These are phyloP conservation scores for Ceyx erithaca DNA, from an alignment of 2,797 vertebrate genomes.

Conservation along the genomic window DNA sequence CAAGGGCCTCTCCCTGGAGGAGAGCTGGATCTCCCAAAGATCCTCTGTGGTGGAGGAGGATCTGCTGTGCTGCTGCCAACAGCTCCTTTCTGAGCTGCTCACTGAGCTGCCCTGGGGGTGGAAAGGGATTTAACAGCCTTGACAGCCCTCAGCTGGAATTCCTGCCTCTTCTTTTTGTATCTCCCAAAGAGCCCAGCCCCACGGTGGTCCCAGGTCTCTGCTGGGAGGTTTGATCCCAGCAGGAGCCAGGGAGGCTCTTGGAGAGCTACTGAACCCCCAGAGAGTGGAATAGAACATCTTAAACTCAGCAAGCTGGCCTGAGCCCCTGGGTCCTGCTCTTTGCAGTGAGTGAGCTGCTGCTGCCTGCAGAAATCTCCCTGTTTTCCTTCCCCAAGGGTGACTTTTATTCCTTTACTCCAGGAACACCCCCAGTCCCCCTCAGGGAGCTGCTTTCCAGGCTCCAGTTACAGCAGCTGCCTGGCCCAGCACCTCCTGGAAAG, in stretches of 20 bases:
- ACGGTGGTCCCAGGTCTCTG: rapidly evolving
- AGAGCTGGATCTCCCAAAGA: too few species aligned
- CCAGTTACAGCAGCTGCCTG: not conserved
- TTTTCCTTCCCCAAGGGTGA: not conserved
- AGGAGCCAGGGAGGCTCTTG: not conserved
- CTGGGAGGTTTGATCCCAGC: not conserved
- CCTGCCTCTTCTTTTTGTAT: not conserved
- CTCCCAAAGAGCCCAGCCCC: not conserved
- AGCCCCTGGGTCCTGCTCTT: not conserved
- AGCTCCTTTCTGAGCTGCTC: not conserved
- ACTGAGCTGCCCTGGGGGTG: not conserved
- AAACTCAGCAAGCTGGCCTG: constrained; percentile 15
- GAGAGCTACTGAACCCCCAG: rapidly evolving
- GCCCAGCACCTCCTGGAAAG: not conserved
- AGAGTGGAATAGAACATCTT: not conserved
- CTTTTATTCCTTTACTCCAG: not conserved
- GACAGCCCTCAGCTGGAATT: not conserved
- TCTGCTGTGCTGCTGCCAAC: not conserved
- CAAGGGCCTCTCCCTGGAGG: not conserved
- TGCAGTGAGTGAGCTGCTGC: constrained; percentile 33
- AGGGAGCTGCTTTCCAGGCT: not conserved
- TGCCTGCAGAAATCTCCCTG: constrained; percentile 13
- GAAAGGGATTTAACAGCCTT: not conserved
- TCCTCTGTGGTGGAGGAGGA: not conserved
- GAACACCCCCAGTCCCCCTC: not conserved